Conservation (phyloP, 2,888 invertebrate genomes). For the Limnephilus auricula region DNA sequence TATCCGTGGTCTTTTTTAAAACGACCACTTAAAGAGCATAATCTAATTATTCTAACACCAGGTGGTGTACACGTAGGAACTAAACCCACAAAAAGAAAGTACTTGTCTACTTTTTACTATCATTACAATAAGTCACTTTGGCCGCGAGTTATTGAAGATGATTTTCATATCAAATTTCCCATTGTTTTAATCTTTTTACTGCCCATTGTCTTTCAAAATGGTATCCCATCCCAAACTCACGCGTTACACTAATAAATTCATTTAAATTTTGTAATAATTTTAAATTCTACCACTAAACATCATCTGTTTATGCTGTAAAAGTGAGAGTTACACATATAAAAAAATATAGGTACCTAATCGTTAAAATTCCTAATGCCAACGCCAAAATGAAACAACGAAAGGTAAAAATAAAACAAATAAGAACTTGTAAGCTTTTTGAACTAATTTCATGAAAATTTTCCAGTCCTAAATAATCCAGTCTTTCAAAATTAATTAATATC, state of each 20-base stretch:
- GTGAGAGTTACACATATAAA: neutral
- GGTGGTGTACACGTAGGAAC: neutral
- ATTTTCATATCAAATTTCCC: conserved; percentile 6
- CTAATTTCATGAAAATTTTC: no score
- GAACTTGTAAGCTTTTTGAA: no score
- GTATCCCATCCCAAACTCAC: neutral
- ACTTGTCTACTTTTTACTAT: neutral
- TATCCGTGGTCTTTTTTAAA: neutral
- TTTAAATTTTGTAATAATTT: neutral
- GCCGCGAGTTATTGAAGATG: neutral
- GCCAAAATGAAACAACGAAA: no score
- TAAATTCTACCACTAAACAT: neutral
- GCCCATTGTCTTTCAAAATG: conserved; percentile 5
- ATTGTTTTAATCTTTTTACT: conserved; percentile 9
- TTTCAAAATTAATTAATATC: no score
- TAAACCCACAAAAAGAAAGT: neutral
- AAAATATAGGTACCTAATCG: no score
- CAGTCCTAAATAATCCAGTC: no score
- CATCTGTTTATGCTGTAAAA: neutral
- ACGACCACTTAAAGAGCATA: neutral
- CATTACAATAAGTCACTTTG: neutral
- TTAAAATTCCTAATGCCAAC: no score
- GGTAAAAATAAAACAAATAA: no score
- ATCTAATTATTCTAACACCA: neutral
- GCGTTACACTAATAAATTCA: neutral